Conservation (phyloP, 2,888 invertebrate genomes). For the Chouioia cunea region DNA sequence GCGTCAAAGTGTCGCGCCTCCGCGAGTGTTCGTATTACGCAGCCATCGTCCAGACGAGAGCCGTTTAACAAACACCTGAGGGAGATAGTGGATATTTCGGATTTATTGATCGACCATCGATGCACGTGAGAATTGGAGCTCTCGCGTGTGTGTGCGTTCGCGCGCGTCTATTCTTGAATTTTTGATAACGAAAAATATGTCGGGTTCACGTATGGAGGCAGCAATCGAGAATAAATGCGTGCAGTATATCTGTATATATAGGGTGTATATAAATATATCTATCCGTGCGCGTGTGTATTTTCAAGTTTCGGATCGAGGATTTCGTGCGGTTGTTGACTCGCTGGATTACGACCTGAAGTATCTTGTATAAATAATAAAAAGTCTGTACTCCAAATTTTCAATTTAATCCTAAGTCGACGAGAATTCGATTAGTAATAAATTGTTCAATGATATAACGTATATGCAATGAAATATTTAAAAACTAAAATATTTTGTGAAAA, state of each 20-base stretch:
- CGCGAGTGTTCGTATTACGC: not conserved
- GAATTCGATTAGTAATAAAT: no score
- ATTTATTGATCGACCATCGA: constrained; percentile 37
- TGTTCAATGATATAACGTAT: no score
- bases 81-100: constrained; percentile 22
- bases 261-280: no score
- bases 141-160: not conserved
- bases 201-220: no score
- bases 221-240: no score
- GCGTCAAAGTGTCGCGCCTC: not conserved
- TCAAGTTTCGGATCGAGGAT: not conserved
- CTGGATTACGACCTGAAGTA: no score
- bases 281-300: constrained; percentile 7
- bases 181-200: not conserved
- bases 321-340: no score
- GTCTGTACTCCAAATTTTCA: no score
- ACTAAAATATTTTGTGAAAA: no score
- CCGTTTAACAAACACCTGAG: constrained; percentile 37
- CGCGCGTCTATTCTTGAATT: constrained; percentile 11
- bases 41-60: not conserved
- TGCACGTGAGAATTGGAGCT: constrained; percentile 16
- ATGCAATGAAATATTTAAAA: no score
- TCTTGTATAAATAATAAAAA: no score
- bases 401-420: no score
- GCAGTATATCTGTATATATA: not conserved